These are phyloP conservation scores for Podocnemis expansa DNA, from an alignment of 2,113 vertebrate species.

Conservation along the genomic window DNA sequence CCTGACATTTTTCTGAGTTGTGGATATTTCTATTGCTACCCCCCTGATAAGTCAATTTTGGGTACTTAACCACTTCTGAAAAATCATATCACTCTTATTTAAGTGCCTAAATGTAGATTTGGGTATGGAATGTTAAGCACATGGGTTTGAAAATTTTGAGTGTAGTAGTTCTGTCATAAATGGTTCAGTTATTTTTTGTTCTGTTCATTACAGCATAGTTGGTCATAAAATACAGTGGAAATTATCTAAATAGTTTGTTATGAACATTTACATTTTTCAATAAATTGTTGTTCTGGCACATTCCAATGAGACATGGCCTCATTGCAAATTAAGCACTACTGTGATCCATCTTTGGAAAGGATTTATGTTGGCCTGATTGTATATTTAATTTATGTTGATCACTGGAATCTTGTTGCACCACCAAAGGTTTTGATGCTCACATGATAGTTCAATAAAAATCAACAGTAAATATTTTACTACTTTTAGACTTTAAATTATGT, in stretches of 20 bases:
- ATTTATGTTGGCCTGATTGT: not conserved
- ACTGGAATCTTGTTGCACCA: not conserved
- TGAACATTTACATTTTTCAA: not conserved
- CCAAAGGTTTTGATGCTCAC: not conserved
- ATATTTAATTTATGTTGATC: not conserved
- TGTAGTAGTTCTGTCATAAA: not conserved
- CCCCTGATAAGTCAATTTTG: not conserved
- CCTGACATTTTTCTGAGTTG: not conserved
- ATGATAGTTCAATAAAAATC: not conserved
- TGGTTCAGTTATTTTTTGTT: not conserved
- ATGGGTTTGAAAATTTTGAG: not conserved
- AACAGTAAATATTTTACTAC: not conserved
- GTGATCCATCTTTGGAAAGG: no score
- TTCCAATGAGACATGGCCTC: no score
- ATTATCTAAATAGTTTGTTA: not conserved
- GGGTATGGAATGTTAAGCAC: no score
- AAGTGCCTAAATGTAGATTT: not conserved
- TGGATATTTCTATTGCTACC: not conserved
- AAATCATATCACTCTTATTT: not conserved
- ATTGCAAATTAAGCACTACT: no score
- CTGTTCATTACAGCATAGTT: not conserved
- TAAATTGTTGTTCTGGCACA: not conserved
- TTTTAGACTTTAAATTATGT: not conserved
- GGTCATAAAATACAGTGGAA: not conserved
- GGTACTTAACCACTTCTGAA: not conserved